Evolutionary conservation across 2,797 vertebrate species (phyloP), one percentile per base, ranked within the genome.

Genomic region (Selene dorsalis): DNA sequence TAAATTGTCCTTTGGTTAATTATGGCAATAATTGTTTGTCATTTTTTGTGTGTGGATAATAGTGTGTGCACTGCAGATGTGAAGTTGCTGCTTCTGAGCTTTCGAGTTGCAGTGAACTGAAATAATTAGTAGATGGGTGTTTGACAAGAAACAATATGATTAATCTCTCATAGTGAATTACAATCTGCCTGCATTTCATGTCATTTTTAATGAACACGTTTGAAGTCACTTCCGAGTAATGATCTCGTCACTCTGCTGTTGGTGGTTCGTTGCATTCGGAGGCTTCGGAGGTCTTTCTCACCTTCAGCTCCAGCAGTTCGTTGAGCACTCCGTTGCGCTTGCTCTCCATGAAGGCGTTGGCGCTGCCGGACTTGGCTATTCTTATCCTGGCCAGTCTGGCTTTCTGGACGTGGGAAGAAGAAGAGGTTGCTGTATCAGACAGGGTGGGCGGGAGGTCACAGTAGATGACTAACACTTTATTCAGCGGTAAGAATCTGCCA

Each of bases 261-360:
- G 39, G 22, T 10, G 48, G 30, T 62, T 79, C 20, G 64, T 0
- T 18, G 53, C 39, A 38, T 62, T 73, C 45, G 26, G 18, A 38
- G 71, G 60, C 70, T 85, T 85, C 74, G 74, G 62, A 65, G 68
- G 75, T 79, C 28, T 59, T n/a, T 89, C 96, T 90, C 89, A 99
- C 98, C 93, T 95, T 97, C 83, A 99, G 94, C 90, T 99, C 97
- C 82, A 98, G 94, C 0, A 96, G 95, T 77, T 98, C 96, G 0
- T 96, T 97, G 75, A 98, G 94, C 28, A 98, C 94, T 62, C 97
- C 97, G 0, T 98, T 98, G 71, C 93, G 96, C 84, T 99, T 99
- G 94, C 95, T 97, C 92, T 96, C 96, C 61, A 99, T 92, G 90
- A 98, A 99, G 20, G 97, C 96, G 0, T 95, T 96, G 89, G 96